Conservation (phyloP, 1,140 invertebrate species). For the Caenorhabditis inopinata region DNA sequence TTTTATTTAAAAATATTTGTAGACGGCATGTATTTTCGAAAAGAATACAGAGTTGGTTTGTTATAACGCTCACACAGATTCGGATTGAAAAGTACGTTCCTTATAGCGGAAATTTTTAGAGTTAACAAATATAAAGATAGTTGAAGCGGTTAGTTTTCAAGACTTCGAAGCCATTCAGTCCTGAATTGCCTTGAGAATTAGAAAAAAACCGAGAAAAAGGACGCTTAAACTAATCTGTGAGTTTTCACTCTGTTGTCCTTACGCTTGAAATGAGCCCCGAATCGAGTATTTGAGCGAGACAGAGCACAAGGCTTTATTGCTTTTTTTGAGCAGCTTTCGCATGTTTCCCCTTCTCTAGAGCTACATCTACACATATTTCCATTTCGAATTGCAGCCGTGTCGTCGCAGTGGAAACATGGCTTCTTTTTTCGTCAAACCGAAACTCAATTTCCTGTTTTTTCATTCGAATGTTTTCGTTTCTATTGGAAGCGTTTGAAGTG, state of each 20-base stretch:
- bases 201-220: not conserved
- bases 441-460: constrained; percentile 30
- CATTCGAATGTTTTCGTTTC: not conserved
- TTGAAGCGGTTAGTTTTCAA: too few relatives aligned
- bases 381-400: not conserved
- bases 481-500: not conserved
- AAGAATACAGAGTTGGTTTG: too few relatives aligned
- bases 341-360: not conserved
- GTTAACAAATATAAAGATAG: too few relatives aligned
- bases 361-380: constrained; percentile 17
- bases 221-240: constrained; percentile 12
- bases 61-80: too few relatives aligned
- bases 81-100: too few relatives aligned
- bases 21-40: too few relatives aligned
- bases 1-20: too few relatives aligned
- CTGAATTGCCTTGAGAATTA: not conserved
- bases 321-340: not conserved
- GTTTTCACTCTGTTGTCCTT: constrained; percentile 11
- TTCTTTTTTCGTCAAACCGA: not conserved
- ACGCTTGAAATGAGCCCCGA: constrained; percentile 31
- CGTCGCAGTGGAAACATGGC: not conserved
- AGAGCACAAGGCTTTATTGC: constrained; percentile 32
- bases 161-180: not conserved
- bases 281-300: constrained; percentile 20
- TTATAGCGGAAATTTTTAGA: too few relatives aligned